A percentile compares a stretch with the other conserved stretches of the same genome.
Evolutionary conservation across 2,113 vertebrate species (phyloP).

Genomic region (Morone saxatilis): DNA sequence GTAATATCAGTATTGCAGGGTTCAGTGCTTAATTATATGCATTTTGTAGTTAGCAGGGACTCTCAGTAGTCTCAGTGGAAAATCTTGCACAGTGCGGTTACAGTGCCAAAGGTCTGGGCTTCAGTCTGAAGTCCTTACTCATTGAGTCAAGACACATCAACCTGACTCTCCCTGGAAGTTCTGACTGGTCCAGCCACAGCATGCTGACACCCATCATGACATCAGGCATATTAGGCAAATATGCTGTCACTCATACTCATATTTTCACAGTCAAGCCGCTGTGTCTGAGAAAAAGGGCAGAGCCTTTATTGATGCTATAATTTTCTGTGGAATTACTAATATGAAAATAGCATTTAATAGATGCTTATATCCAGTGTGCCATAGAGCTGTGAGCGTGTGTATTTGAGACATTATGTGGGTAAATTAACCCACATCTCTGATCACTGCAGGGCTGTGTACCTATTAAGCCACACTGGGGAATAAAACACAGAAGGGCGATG

Average conservation of each 20-base stretch:
- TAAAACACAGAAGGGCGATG: background rate
- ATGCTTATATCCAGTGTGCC: background rate
- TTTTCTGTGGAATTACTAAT: background rate
- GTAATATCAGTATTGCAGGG: background rate
- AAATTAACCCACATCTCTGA: background rate
- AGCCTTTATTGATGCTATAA: background rate
- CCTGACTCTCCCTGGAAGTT: slow-evolving; percentile 59
- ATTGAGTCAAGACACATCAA: slow-evolving; percentile 54
- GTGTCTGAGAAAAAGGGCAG: background rate
- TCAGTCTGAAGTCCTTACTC: slow-evolving; percentile 40
- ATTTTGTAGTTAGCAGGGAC: slow-evolving; percentile 21
- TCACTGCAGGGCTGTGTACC: background rate
- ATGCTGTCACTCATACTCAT: slow-evolving; percentile 11
- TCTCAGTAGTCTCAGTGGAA: slow-evolving; percentile 55
- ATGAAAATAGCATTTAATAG: background rate
- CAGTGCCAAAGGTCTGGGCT: slow-evolving; percentile 53
- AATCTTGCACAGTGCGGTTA: slow-evolving; percentile 46
- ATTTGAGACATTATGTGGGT: background rate
- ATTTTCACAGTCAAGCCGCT: slow-evolving; percentile 10
- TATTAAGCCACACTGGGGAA: background rate
- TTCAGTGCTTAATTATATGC: slow-evolving; percentile 24
- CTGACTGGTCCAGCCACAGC: slow-evolving; percentile 37
- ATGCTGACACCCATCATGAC: slow-evolving; percentile 67
- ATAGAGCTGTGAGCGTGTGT: background rate
- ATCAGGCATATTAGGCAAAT: slow-evolving; percentile 55